These are phyloP conservation scores for Pterostichus niger DNA, from an alignment of 2,888 invertebrate genomes.

Conservation along the genomic window DNA sequence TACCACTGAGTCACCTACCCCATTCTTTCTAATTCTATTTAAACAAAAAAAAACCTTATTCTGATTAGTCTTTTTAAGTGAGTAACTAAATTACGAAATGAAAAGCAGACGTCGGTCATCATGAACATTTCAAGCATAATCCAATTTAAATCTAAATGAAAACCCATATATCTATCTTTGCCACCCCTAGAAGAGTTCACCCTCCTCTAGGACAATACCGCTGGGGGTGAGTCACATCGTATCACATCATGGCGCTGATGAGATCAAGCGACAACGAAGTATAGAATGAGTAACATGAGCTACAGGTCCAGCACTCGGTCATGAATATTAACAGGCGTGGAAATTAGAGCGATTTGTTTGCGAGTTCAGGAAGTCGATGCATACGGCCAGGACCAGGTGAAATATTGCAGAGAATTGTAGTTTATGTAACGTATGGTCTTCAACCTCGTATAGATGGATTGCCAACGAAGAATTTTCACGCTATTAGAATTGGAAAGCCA, in stretches of 20 bases:
- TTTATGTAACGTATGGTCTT: background rate
- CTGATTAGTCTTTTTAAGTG: no score
- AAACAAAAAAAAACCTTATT: no score
- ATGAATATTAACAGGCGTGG: conserved; percentile 45
- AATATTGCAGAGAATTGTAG: conserved; percentile 1
- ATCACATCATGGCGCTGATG: conserved; percentile 69
- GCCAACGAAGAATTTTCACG: no score
- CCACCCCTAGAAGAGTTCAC: background rate
- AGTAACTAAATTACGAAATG: background rate
- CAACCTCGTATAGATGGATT: no score
- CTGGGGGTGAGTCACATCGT: conserved; percentile 27
- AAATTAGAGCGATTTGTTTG: conserved; percentile 44
- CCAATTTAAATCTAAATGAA: conserved; percentile 45
- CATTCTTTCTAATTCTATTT: no score
- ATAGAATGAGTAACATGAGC: conserved; percentile 39
- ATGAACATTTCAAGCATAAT: conserved; percentile 28
- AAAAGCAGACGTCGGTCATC: conserved; percentile 6
- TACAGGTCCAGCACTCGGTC: background rate
- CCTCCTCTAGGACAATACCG: conserved; percentile 15
- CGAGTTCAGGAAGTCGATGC: conserved; percentile 25
- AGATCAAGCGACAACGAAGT: conserved; percentile 73
- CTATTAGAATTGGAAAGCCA: background rate
- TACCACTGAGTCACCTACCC: no score
- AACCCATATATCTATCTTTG: conserved; percentile 31
- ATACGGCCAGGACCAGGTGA: background rate